A percentile compares a stretch with the other conserved stretches of the same genome.
These are phyloP conservation scores for Sialis fuliginosa DNA, from an alignment of 2,888 invertebrate species.

Conservation along the genomic window DNA sequence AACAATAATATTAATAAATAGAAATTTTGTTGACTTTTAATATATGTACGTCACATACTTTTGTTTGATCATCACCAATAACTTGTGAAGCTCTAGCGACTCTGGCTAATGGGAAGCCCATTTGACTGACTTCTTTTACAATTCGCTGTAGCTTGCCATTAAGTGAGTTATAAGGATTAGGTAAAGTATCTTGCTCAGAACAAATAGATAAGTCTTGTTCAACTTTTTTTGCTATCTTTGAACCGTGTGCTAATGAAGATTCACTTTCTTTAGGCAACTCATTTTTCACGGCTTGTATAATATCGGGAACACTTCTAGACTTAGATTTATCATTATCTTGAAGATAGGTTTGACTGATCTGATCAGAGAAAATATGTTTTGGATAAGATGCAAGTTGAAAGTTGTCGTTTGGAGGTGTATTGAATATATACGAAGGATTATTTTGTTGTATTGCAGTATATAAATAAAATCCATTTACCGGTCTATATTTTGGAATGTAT, in stretches of 20 bases:
- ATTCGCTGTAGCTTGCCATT: conserved; percentile 40
- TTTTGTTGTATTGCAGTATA: no score
- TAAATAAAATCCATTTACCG: no score
- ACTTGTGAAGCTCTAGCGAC: conserved; percentile 64
- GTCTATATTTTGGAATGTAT: background rate
- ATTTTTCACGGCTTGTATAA: conserved; percentile 54
- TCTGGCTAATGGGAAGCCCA: conserved; percentile 75
- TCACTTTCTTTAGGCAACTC: conserved; percentile 30
- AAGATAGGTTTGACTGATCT: background rate
- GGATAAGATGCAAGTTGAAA: conserved; percentile 1
- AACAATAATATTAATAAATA: conserved; percentile 11
- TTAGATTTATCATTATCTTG: background rate
- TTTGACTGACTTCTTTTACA: conserved; percentile 57
- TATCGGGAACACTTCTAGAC: conserved; percentile 49
- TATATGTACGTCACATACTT: conserved; percentile 32
- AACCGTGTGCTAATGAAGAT: conserved; percentile 8
- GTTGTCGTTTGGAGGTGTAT: background rate
- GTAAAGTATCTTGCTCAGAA: conserved; percentile 13
- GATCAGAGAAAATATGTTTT: background rate
- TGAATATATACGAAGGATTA: background rate
- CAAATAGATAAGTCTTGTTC: conserved; percentile 11
- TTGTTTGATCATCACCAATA: conserved; percentile 69
- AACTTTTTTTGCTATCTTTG: background rate
- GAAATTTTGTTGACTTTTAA: conserved; percentile 5
- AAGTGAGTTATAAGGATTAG: conserved; percentile 26